phyloP scores from a whole-genome alignment of 2,113 vertebrate species.

The Bagarius yarrelli region DNA sequence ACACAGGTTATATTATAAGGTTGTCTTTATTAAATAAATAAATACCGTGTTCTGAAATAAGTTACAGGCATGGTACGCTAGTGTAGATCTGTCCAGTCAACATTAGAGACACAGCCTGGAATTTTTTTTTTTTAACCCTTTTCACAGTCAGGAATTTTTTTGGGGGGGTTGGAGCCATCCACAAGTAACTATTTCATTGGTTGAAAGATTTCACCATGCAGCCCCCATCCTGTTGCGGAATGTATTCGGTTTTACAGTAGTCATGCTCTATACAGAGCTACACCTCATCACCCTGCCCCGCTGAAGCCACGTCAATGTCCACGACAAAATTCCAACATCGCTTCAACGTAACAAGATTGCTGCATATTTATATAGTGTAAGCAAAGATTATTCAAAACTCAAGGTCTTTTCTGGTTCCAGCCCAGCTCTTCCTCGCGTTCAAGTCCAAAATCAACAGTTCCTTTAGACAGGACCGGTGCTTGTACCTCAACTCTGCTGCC shows the following conservation, averaged over 20 bases:
- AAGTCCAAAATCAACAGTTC: constrained; percentile 63
- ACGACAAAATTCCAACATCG: constrained; percentile 17
- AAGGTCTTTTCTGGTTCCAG: constrained; percentile 60
- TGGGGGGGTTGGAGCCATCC: neutral
- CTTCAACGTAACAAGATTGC: constrained; percentile 66
- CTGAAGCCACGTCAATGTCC: constrained; percentile 33
- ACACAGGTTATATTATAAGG: constrained; percentile 31
- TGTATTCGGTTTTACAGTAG: constrained; percentile 50
- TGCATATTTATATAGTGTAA: constrained; percentile 47
- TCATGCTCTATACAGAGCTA: constrained; percentile 70
- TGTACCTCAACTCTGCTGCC: constrained; percentile 32
- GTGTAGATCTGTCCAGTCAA: constrained; percentile 16
- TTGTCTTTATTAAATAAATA: constrained; percentile 66
- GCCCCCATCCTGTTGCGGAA: constrained; percentile 34
- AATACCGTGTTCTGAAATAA: constrained; percentile 85
- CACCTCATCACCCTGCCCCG: constrained; percentile 54
- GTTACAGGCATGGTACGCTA: constrained; percentile 61
- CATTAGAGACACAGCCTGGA: constrained; percentile 13
- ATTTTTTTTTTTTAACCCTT: constrained; percentile 14
- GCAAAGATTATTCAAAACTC: neutral
- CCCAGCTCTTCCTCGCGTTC: constrained; percentile 69
- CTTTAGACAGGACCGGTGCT: constrained; percentile 3
- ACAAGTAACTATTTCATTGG: constrained; percentile 31
- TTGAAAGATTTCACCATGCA: constrained; percentile 23
- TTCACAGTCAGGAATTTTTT: neutral